Conservation (phyloP, 2,888 invertebrate species). For the Nephrotoma flavescens region DNA sequence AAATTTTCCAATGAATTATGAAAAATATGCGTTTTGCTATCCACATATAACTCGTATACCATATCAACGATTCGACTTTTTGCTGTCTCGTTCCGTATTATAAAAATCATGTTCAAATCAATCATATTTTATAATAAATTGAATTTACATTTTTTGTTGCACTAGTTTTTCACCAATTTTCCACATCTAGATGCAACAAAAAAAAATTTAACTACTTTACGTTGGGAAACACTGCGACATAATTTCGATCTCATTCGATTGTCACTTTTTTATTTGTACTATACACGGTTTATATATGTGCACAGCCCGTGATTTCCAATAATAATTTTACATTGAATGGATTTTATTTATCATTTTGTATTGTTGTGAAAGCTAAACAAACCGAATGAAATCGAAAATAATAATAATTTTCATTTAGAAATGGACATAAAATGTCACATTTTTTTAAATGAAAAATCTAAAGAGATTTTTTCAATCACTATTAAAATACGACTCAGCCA, state of each 20-base stretch:
- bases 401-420: background rate
- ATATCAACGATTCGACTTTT: background rate
- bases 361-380: background rate
- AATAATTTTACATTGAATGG: background rate
- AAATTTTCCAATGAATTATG: background rate
- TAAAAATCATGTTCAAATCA: background rate
- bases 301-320: background rate
- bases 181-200: background rate
- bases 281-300: background rate
- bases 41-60: background rate
- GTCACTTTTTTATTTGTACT: background rate
- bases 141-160: background rate
- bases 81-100: background rate
- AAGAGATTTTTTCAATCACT: background rate
- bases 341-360: background rate
- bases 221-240: background rate
- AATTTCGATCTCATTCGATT: background rate
- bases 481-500: background rate
- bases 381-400: background rate
- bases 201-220: background rate
- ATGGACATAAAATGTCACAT: background rate
- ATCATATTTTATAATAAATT: background rate
- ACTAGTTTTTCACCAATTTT: background rate
- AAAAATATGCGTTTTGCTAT: background rate
- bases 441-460: background rate